Conservation (phyloP, 2,888 invertebrate genomes). For the Fissipunctia ypsillon region DNA sequence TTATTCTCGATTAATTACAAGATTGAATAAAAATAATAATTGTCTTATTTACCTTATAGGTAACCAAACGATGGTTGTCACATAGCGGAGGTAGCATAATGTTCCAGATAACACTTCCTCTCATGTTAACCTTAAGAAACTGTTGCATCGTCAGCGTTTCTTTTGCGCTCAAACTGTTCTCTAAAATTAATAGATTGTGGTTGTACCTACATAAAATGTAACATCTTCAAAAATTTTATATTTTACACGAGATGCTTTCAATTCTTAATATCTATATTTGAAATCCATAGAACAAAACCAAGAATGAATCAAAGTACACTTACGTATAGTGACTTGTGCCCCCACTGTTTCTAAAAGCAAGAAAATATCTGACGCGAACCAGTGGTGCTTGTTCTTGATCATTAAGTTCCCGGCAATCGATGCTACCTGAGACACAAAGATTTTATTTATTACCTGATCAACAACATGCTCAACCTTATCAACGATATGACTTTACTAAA, state of each 20-base stretch:
- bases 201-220: too few species aligned
- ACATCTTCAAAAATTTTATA: too few species aligned
- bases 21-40: not conserved
- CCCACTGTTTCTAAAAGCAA: conserved; percentile 85
- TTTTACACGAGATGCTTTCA: not conserved
- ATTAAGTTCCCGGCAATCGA: conserved; percentile 93
- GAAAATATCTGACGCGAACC: conserved; percentile 93
- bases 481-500: not conserved
- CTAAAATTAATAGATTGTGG: conserved; percentile 34
- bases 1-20: too few species aligned
- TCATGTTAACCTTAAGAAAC: conserved; percentile 86
- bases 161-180: conserved; percentile 27
- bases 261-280: not conserved
- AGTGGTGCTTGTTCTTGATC: conserved; percentile 92
- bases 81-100: conserved; percentile 89
- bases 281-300: not conserved
- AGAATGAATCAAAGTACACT: conserved; percentile 48
- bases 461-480: too few species aligned
- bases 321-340: conserved; percentile 79
- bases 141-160: conserved; percentile 78
- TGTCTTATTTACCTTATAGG: conserved; percentile 90
- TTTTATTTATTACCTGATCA: not conserved
- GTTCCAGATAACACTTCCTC: conserved; percentile 87
- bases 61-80: conserved; percentile 86
- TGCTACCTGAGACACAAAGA: conserved; percentile 87